A percentile compares a stretch with the other conserved stretches of the same genome.
Evolutionary conservation across 2,888 invertebrate species (phyloP).

Genomic region (Drosophila stalkeri): DNA sequence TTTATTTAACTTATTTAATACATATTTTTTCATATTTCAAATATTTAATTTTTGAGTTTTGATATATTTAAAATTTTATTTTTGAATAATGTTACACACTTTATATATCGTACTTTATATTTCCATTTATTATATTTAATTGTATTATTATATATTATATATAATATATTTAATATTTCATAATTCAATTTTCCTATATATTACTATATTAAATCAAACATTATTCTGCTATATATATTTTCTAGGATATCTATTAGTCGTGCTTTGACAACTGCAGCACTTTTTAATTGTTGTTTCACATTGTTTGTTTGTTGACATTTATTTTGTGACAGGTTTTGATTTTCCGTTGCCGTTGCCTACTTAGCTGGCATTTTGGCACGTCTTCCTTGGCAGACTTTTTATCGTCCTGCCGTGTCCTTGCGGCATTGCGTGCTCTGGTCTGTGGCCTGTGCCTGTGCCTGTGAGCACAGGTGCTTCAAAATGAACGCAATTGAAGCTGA

Average conservation of each 20-base stretch:
- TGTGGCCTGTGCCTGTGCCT: slow-evolving; percentile 9
- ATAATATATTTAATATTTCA: background rate
- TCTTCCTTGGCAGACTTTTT: slow-evolving; percentile 33
- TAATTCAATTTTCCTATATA: background rate
- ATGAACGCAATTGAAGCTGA: slow-evolving; percentile 35
- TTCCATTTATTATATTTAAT: background rate
- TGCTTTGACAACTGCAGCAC: background rate
- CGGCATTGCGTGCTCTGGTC: slow-evolving; percentile 25
- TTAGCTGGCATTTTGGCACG: slow-evolving; percentile 58
- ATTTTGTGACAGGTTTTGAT: slow-evolving; percentile 54
- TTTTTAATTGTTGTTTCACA: slow-evolving; percentile 9
- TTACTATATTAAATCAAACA: background rate
- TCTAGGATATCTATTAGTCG: background rate
- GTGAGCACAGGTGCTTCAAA: slow-evolving; percentile 35
- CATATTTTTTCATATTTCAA: background rate
- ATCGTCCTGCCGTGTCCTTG: slow-evolving; percentile 1
- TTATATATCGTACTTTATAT: background rate
- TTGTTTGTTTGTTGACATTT: slow-evolving; percentile 24
- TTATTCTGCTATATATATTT: background rate
- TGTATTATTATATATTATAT: background rate
- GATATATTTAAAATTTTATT: too few species aligned
- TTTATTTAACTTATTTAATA: background rate
- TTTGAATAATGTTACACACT: too few species aligned
- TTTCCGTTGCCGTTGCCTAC: slow-evolving; percentile 57
- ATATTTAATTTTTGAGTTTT: too few species aligned